A percentile compares a stretch with the other conserved stretches of the same genome.
These are phyloP conservation scores for Siphamia tubifer DNA, from an alignment of 2,113 vertebrate genomes.

Conservation along the genomic window DNA sequence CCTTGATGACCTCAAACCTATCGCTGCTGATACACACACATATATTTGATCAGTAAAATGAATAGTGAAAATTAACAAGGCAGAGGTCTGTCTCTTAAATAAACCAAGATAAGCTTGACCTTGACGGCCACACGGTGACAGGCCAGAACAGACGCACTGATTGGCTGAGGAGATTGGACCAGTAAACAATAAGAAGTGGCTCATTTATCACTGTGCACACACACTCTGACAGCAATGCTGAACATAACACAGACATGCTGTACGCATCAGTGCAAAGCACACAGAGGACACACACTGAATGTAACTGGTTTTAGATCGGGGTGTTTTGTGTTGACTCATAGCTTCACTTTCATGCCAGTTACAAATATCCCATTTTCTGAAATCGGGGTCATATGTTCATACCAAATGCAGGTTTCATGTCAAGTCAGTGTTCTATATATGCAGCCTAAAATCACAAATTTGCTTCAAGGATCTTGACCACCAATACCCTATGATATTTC, in stretches of 20 bases:
- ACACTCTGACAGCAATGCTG: constrained; percentile 37
- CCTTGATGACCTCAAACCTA: constrained; percentile 26
- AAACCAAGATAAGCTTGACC: constrained; percentile 60
- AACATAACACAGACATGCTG: background rate
- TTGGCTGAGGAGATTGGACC: constrained; percentile 56
- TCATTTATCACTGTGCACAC: constrained; percentile 55
- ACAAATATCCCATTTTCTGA: no score
- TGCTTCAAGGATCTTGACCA: no score
- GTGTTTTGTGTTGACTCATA: background rate
- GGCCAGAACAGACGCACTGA: constrained; percentile 40
- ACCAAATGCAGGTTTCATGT: background rate
- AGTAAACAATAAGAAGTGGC: constrained; percentile 59
- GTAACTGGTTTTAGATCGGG: background rate
- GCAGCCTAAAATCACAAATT: no score
- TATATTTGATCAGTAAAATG: constrained; percentile 27
- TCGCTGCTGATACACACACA: background rate
- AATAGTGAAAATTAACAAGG: constrained; percentile 57
- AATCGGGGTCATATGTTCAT: background rate
- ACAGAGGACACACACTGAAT: background rate
- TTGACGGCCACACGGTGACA: constrained; percentile 43
- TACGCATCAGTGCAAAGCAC: background rate
- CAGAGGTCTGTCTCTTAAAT: constrained; percentile 32
- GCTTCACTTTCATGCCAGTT: no score
- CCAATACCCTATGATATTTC: no score
- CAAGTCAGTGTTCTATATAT: no score